Evolutionary conservation across 2,888 invertebrate genomes (phyloP).

Genomic region (Amphipyra berbera): DNA sequence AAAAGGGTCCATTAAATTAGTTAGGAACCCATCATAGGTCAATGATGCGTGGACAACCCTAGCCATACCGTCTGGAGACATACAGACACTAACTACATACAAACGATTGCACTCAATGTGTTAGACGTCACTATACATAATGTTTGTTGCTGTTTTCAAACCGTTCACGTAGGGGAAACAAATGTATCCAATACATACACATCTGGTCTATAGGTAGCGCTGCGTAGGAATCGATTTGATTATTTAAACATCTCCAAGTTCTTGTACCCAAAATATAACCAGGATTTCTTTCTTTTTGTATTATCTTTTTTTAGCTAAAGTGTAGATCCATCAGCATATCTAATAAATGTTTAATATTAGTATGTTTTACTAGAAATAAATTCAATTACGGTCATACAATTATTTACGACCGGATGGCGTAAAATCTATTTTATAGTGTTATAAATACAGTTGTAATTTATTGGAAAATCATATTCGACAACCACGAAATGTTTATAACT

Average conservation of each 20-base stretch:
- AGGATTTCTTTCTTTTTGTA: conserved; percentile 22
- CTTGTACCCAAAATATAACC: conserved; percentile 26
- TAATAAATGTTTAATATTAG: conserved; percentile 26
- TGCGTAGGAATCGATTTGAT: conserved; percentile 28
- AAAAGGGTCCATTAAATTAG: background rate
- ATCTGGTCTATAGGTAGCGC: conserved; percentile 30
- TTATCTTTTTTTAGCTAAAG: background rate
- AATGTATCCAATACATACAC: conserved; percentile 44
- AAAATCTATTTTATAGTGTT: conserved; percentile 67
- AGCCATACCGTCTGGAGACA: conserved; percentile 27
- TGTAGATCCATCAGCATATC: conserved; percentile 8
- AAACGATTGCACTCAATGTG: conserved; percentile 16
- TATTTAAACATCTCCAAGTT: conserved; percentile 39
- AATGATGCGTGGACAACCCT: conserved; percentile 5
- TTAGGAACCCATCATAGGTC: background rate
- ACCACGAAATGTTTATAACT: conserved; percentile 60
- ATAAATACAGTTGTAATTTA: conserved; percentile 63
- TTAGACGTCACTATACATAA: conserved; percentile 29
- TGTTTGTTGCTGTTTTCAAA: conserved; percentile 49
- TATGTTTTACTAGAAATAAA: conserved; percentile 52
- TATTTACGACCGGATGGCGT: conserved; percentile 67
- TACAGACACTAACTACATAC: conserved; percentile 4
- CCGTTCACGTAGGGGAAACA: conserved; percentile 42
- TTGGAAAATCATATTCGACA: conserved; percentile 59
- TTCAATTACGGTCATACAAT: conserved; percentile 61